Evolutionary conservation across 1,140 invertebrate species (phyloP).

Genomic region (Akabosia matsudoensis): DNA sequence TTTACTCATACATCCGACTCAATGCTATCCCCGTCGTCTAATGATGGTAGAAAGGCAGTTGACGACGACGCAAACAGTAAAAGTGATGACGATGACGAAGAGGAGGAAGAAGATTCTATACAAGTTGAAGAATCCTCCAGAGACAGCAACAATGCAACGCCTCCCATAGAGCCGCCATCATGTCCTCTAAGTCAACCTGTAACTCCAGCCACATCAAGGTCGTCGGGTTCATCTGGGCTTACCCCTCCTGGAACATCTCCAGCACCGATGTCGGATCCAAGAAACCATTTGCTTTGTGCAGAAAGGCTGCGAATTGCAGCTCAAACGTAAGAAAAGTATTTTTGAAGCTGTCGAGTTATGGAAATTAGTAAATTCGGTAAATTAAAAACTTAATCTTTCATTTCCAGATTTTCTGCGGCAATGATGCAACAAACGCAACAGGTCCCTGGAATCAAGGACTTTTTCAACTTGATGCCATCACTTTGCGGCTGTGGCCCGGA

Average conservation of each 20-base stretch:
- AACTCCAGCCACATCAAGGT: background rate
- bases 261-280: slow-evolving; percentile 13
- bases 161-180: background rate
- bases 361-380: background rate
- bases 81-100: background rate
- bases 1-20: background rate
- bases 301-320: slow-evolving; percentile 42
- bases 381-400: slow-evolving; percentile 1
- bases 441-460: background rate
- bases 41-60: too few species aligned
- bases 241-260: background rate
- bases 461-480: slow-evolving; percentile 8
- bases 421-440: slow-evolving; percentile 14
- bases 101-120: slow-evolving; percentile 3
- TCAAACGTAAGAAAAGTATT: slow-evolving; percentile 32
- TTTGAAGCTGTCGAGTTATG: background rate
- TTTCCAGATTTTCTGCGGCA: background rate
- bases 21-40: background rate
- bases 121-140: background rate
- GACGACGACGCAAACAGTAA: background rate
- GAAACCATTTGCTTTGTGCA: slow-evolving; percentile 39
- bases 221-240: background rate
- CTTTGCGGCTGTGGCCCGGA: background rate
- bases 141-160: background rate
- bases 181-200: slow-evolving; percentile 4